Evolutionary conservation across 2,113 vertebrate genomes (phyloP), one percentile per base, ranked within the genome.

Genomic region (Tetrao urogallus): DNA sequence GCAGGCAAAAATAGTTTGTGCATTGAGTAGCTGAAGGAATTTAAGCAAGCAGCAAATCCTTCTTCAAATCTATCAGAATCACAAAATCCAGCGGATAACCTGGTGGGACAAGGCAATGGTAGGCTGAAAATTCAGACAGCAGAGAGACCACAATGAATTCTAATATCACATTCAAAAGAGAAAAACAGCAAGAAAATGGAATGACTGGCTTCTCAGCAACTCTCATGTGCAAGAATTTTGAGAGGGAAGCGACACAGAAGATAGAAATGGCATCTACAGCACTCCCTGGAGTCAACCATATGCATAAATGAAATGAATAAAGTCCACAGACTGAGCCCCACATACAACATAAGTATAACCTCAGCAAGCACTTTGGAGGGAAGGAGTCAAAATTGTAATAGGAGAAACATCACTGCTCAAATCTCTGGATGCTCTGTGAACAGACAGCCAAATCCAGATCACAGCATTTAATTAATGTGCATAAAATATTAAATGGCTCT

Each of bases 401-500:
- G 61, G 89, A 93, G n/a, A 73, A 92, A 76, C 16, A 64, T 8
- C 50, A 74, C 9, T 19, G 28, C 17, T 65, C 50, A 52, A 0
- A 32, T 11, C 79, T 73, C 60, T 65, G 30, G 15, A 70, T 63
- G 60, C 40, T 80, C 52, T 76, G 58, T 43, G 58, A 85, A 72
- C 34, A 54, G 32, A 47, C 0, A 43, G 69, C 16, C 71, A 93
- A 95, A 77, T 71, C 13, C 60, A 80, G n/a, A 83, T 24, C 20
- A 52, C 20, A 70, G 60, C 10, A 54, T 58, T 80, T 88, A 92
- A 27, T 83, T 88, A 73, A 61, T 12, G 30, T 20, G 34, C 76
- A 74, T 83, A 86, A 90, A 92, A 90, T 48, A 83, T 40, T 94
- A 82, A 65, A 74, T 25, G 45, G 86, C 60, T 86, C 56, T 86